Percentiles rank a stretch among this genome's conserved stretches.
Conservation (phyloP, 1,140 invertebrate genomes). For the Neodiprion fabricii region DNA sequence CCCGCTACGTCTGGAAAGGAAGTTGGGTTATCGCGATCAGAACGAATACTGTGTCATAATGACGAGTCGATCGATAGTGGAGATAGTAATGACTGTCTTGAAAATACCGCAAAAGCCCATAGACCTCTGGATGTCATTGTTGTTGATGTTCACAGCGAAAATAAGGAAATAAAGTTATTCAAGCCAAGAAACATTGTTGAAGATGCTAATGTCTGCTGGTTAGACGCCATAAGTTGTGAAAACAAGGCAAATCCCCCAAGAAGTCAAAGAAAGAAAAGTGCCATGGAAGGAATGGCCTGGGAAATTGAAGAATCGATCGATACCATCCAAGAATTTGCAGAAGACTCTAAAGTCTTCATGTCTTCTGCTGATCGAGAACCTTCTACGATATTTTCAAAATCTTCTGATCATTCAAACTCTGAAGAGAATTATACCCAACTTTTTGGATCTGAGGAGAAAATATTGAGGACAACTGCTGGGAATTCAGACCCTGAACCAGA, state of each 20-base stretch:
- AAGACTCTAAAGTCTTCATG: neutral
- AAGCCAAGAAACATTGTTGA: neutral
- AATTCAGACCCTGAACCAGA: slow-evolving; percentile 38
- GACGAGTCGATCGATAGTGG: neutral
- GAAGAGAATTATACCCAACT: slow-evolving; percentile 22
- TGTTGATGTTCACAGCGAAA: slow-evolving; percentile 49
- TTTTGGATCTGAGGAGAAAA: no score
- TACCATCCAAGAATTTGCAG: slow-evolving; percentile 40
- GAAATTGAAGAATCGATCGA: slow-evolving; percentile 32
- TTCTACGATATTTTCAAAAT: slow-evolving; percentile 24
- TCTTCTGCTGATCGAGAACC: slow-evolving; percentile 7
- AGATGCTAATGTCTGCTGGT: neutral
- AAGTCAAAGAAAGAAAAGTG: neutral
- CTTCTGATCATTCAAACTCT: slow-evolving; percentile 21
- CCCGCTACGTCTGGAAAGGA: neutral
- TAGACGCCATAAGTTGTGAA: neutral
- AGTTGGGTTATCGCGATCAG: neutral
- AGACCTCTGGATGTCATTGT: slow-evolving; percentile 43
- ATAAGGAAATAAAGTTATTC: slow-evolving; percentile 20
- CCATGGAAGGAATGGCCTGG: slow-evolving; percentile 9
- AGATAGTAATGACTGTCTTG: neutral
- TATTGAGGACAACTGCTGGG: slow-evolving; percentile 21
- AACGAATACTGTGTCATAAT: neutral
- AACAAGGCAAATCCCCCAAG: neutral
- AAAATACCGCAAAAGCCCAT: slow-evolving; percentile 12